phyloP scores from a whole-genome alignment of 37 sponge, comb jelly and placozoan species.

The Cladorhizidae sp. region DNA sequence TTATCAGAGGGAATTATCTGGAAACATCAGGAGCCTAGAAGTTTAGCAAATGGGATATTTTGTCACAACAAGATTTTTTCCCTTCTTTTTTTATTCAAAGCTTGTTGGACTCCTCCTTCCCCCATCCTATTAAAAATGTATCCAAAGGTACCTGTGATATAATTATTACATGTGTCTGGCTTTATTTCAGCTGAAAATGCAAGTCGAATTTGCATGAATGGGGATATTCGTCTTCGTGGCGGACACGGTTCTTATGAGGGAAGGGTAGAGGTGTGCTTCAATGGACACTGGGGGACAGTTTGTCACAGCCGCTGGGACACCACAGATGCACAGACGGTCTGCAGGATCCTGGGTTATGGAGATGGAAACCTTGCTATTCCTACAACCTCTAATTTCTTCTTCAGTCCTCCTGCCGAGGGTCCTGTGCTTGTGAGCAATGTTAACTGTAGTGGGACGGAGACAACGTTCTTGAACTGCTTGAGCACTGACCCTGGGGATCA shows the following conservation, averaged over 20 bases:
- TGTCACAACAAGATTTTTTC: too few species aligned
- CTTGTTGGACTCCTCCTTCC: too few species aligned
- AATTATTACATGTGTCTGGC: background rate
- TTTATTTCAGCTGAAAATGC: slow-evolving; percentile 24
- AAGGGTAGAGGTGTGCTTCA: slow-evolving; percentile 42
- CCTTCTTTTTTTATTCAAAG: too few species aligned
- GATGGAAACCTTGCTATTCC: background rate
- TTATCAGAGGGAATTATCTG: too few species aligned
- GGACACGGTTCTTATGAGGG: slow-evolving; percentile 21
- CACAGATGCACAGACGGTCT: slow-evolving; percentile 25
- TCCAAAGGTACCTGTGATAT: too few species aligned
- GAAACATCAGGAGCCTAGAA: too few species aligned
- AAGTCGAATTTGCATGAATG: slow-evolving; percentile 21
- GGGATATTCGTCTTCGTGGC: slow-evolving; percentile 29
- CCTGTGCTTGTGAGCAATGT: slow-evolving; percentile 27
- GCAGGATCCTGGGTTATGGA: slow-evolving; percentile 21
- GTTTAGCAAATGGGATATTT: too few species aligned
- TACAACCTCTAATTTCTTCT: background rate
- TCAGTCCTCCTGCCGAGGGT: background rate
- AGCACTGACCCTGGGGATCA: slow-evolving; percentile 14
- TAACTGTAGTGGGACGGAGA: slow-evolving; percentile 22
- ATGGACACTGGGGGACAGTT: slow-evolving; percentile 38
- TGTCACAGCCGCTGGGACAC: slow-evolving; percentile 25
- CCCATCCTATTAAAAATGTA: too few species aligned
- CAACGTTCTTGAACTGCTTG: slow-evolving; percentile 19